Evolutionary conservation across 2,797 vertebrate genomes (phyloP), one percentile per base, ranked within the genome.

Genomic region (Enteromius afrohamiltoni): DNA sequence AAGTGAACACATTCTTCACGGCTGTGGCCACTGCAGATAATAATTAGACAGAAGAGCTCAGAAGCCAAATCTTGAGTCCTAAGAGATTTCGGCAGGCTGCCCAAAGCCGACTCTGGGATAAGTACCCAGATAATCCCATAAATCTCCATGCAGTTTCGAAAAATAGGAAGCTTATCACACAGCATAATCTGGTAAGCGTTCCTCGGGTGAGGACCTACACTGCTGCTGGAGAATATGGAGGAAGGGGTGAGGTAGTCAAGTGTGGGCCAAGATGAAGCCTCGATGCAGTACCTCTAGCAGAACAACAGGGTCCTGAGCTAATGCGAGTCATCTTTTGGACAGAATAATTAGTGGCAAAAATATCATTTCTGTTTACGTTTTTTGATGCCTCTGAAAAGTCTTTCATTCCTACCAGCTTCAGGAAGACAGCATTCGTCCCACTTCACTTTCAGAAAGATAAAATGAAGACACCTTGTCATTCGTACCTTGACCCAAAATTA

Each of bases 111-210:
- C 91, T 92, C 90, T 67, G 82, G 89, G 89, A 93, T 92, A 93
- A 93, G 94, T 92, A 93, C 92, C 85, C 84, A 87, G 92, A 94
- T 96, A 95, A 96, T 93, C 92, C 87, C 88, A 87, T 88, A 89
- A 95, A 96, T 95, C 94, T 85, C 91, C 86, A 93, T 91, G 93
- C 91, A 93, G 94, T 95, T 93, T 95, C 87, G 90, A 94, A 91
- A 93, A 94, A 94, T 93, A 92, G 95, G 94, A 91, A 91, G 94
- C 91, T 96, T 96, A 96, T 95, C 93, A 96, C 94, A 95, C 93
- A 92, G 84, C 88, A 81, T 95, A 95, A 96, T 95, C 95, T 86
- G 21, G 37, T 84, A 90, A 91, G 87, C 37, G 75, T 90, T 91
- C 88, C 89, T 89, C 78, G 81, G 89, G 88, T 89, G 90, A 92